Evolutionary conservation across 2,797 vertebrate species (phyloP).

Genomic region (Phalanger gymnotis): DNA sequence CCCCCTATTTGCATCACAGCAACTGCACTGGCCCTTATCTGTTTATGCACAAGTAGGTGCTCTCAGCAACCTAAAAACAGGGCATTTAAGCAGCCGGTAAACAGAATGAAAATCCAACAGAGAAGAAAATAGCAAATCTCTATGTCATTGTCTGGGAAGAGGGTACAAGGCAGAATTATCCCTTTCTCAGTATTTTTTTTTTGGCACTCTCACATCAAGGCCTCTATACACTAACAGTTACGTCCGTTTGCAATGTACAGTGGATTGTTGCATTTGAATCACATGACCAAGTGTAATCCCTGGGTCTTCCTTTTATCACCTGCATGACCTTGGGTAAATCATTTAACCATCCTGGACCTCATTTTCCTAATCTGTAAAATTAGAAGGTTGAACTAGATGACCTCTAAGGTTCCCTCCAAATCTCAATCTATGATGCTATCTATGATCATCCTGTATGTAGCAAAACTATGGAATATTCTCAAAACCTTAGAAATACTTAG

Average conservation of each 20-base stretch:
- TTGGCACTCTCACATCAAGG: background rate
- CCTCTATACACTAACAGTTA: background rate
- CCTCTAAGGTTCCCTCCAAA: background rate
- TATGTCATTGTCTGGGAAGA: background rate
- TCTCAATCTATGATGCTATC: background rate
- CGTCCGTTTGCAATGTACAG: background rate
- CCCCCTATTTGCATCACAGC: background rate
- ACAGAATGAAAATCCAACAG: background rate
- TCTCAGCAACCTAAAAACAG: background rate
- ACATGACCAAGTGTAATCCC: background rate
- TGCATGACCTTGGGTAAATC: background rate
- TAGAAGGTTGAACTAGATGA: background rate
- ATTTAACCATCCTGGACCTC: background rate
- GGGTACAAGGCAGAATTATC: background rate
- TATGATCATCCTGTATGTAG: background rate
- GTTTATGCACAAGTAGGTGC: fast-evolving
- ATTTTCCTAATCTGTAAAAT: background rate
- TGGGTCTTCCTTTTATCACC: background rate
- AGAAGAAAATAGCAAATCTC: background rate
- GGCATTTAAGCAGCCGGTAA: background rate
- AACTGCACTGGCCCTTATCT: fast-evolving
- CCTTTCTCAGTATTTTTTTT: background rate
- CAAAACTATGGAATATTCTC: background rate
- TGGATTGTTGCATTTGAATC: background rate
- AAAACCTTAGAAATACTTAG: background rate